Evolutionary conservation across 1,140 invertebrate species (phyloP), one percentile per base, ranked within the genome.

Genomic region (Melipona quadrifasciata): DNA sequence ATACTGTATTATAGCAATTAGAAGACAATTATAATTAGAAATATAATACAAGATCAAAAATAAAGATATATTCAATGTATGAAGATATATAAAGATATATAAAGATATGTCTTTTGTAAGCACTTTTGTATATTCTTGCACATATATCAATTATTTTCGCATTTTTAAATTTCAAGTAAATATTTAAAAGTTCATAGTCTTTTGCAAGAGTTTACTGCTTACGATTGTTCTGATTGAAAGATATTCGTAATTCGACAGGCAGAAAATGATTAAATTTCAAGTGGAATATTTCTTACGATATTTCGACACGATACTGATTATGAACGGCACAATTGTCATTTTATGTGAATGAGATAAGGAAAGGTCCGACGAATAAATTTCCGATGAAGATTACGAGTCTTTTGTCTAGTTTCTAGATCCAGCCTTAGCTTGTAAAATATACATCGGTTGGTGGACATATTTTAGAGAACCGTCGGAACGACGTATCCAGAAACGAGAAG

Each of bases 351-450:
- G 57, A 78, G 65, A 73, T 55, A 72, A 72, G 67, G n/a, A 16
- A 55, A 21, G 27, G 19, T 2, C 27, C 8, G 3, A 12, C 16
- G 34, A 72, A 81, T 75, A 81, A 85, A 75, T 85, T 34, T 81
- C 34, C 17, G 21, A n/a, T 47, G 16, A 68, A 76, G 39, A 27
- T 58, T 34, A 71, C 79, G 79, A 75, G 77, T 85, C 65, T 76
- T 80, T 70, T 27, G 71, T 74, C 71, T 31, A 67, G 78, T 78
- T 82, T 89, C 76, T 84, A 80, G 71, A 82, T 51, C 78, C 77
- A 70, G 34, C 27, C 17, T 76, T 67, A 71, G 73, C 64, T 16
- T 47, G 78, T 89, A 84, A 89, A 82, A 89, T 87, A 89, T 89
- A 87, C 78, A 79, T 79, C 39, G 73, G 55, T 16, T 24, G 24